Conservation (phyloP, 2,888 invertebrate genomes). For the Tetranychus piercei region DNA sequence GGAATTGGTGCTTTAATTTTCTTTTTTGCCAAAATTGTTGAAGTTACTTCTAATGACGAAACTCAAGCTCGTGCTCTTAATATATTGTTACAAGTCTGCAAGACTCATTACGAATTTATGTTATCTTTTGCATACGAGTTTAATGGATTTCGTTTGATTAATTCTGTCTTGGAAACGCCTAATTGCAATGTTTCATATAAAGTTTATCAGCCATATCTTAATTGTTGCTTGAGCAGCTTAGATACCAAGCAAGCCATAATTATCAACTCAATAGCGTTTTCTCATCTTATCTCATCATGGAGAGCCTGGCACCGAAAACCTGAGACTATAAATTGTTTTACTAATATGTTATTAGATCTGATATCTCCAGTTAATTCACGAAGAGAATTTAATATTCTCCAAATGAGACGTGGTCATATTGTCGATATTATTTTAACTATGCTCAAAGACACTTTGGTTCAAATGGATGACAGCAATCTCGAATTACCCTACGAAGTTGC, state of each 20-base stretch:
- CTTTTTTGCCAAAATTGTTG: slow-evolving; percentile 22
- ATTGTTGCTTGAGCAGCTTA: slow-evolving; percentile 9
- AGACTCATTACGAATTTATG: slow-evolving; percentile 16
- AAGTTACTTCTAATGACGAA: slow-evolving; percentile 18
- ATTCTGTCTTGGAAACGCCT: slow-evolving; percentile 4
- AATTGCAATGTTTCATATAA: not conserved
- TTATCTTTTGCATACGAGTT: slow-evolving; percentile 14
- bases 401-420: slow-evolving; percentile 16
- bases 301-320: slow-evolving; percentile 16
- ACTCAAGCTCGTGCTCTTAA: slow-evolving; percentile 20
- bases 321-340: slow-evolving; percentile 15
- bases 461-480: slow-evolving; percentile 3
- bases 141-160: slow-evolving; percentile 11
- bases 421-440: slow-evolving; percentile 14
- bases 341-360: slow-evolving; percentile 9
- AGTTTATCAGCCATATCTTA: not conserved
- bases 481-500: slow-evolving; percentile 7
- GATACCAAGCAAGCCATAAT: slow-evolving; percentile 15
- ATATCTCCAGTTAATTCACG: slow-evolving; percentile 12
- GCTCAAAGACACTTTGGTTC: slow-evolving; percentile 17
- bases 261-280: slow-evolving; percentile 8
- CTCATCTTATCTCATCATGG: slow-evolving; percentile 16
- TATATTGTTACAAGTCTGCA: slow-evolving; percentile 20
- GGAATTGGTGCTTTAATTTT: slow-evolving; percentile 18
- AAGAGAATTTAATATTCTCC: slow-evolving; percentile 16